Evolutionary conservation across 1,140 invertebrate species (phyloP).

Genomic region (Drosophila truncata): DNA sequence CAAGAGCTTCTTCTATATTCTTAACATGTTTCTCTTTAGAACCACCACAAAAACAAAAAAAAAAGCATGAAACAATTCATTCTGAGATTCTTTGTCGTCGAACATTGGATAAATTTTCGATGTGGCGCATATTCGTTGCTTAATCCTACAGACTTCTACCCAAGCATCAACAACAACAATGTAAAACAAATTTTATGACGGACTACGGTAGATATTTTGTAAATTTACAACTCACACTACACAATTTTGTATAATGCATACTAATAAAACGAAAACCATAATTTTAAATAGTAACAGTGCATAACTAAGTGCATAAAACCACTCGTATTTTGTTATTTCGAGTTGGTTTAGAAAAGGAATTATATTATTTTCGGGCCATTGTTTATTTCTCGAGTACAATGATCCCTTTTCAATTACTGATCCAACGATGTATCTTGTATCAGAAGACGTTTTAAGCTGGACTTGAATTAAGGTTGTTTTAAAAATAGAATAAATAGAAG

Average conservation of each 20-base stretch:
- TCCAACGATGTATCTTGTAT: slow-evolving; percentile 2
- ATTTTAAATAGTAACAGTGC: slow-evolving; percentile 30
- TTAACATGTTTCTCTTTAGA: slow-evolving; percentile 39
- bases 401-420: no score
- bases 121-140: slow-evolving; percentile 20
- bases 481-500: not conserved
- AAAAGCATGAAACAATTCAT: slow-evolving; percentile 14
- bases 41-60: slow-evolving; percentile 12
- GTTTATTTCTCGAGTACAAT: not conserved
- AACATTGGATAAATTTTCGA: slow-evolving; percentile 1
- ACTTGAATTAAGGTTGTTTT: not conserved
- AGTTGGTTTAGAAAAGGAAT: not conserved
- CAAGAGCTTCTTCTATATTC: slow-evolving; percentile 33
- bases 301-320: not conserved
- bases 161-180: slow-evolving; percentile 49
- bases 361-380: no score
- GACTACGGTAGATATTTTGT: slow-evolving; percentile 78
- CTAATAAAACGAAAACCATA: slow-evolving; percentile 54
- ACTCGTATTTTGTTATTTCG: not conserved
- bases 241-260: slow-evolving; percentile 66
- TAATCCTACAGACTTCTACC: slow-evolving; percentile 28
- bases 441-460: not conserved
- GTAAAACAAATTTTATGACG: slow-evolving; percentile 67
- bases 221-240: slow-evolving; percentile 76
- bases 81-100: slow-evolving; percentile 36